Base-by-base conservation (phyloP, 2,797 vertebrate genomes). In the Atherinosoma microstoma region DNA sequence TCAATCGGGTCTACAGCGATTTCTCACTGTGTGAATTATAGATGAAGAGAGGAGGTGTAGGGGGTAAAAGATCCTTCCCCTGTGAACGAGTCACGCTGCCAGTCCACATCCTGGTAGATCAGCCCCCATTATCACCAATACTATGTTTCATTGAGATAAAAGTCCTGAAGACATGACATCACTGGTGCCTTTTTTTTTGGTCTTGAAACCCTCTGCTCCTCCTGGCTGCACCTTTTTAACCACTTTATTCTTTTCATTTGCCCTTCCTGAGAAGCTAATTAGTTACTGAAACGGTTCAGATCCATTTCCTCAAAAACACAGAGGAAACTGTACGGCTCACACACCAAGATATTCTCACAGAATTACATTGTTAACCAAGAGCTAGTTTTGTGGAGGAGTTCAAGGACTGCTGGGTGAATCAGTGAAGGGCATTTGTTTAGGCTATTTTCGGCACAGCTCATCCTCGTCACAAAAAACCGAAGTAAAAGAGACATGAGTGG, bases 1-100 rank as follows among this genome's bases (percentile, higher is more conserved):
- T 89, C 80, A 85, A 68, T 76, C n/a, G 51, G 81, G 79, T 85
- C 87, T 75, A 61, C 76, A 54, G 73, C 83, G 88, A 92, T 89
- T 93, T 90, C 84, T 88, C 86, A 87, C 79, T 61, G 16, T 67
- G 75, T 95, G 81, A 94, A 94, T 94, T 93, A 94, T 94, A 88
- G 87, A 95, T 93, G 93, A 91, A 84, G 70, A 81, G 59, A 84
- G 78, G 78, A 91, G 84, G 82, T 82, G 81, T 78, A 80, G 67
- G 54, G 70, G 70, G 91, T 91, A 94, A 93, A 73, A 86, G 89
- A 94, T 93, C 91, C 83, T 69, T 92, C 89, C 87, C 88, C 20
- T 86, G 84, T 82, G 91, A 90, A 75, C 64, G 72, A 77, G 63
- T 73, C 72, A 78, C 67, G 57, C 57, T 34, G 54, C 70, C 68